Evolutionary conservation across 1,140 invertebrate genomes (phyloP), one percentile per base, ranked within the genome.

Genomic region (Kradibia gibbosae): DNA sequence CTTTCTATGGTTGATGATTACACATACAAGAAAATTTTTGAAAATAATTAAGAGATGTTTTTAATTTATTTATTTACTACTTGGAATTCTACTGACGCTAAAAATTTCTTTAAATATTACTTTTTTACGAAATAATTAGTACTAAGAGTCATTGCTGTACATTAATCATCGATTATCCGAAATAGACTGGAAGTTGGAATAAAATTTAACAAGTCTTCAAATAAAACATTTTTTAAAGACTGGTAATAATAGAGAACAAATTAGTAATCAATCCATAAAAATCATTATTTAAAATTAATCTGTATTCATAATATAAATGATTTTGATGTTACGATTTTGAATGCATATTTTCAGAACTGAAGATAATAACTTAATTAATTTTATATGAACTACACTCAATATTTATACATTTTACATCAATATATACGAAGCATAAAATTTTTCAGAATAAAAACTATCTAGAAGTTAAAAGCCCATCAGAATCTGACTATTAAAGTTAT

Each of bases 61-160:
- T 34, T 39, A 20, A 70, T 78, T 70, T 45, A 48, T 67, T 78
- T 78, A 70, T 62, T 70, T 20, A 48, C 28, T 70, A 78, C 25
- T 22, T 10, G 11, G 34, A 28, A 28, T 36, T 36, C 0, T 28
- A 36, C 20, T 28, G 60, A 65, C 11, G 60, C 5, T 17, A 17
- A 34, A 15, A 34, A 0, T 62, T 34, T 25, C 28, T 3, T 15
- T 17, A 17, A n/a, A 36, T 62, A 3, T 62, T 62, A 28, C 34
- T 62, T 62, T 36, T 34, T n/a, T 57, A 57, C 3, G 17, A 57
- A 57, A 57, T 57, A 57, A 57, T n/a, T 3, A n/a, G 10, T 25
- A n/a, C 42, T 3, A 57, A 25, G 22, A 57, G n/a, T 57, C 5
- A n/a, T 57, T 4, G 3, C 53, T 57, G 3, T 25, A 5, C 53